phyloP scores from a whole-genome alignment of 2,888 invertebrate genomes.

The Leptopilina myrica region DNA sequence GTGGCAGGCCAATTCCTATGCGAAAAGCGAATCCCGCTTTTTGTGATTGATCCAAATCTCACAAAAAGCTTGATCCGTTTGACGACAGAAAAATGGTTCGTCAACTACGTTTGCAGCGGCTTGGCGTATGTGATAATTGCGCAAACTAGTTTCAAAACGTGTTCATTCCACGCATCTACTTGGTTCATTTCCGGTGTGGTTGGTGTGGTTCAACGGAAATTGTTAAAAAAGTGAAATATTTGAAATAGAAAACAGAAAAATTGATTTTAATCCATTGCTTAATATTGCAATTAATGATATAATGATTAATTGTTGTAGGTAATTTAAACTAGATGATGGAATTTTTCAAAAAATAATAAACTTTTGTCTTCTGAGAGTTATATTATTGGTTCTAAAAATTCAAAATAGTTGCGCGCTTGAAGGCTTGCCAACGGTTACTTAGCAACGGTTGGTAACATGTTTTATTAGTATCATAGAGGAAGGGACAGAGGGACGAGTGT shows the following conservation, averaged over 20 bases:
- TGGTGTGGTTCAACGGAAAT: neutral
- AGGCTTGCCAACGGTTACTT: slow-evolving; percentile 25
- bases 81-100: slow-evolving; percentile 75
- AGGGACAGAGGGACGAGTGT: neutral
- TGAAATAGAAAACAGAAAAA: neutral
- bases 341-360: neutral
- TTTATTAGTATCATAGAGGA: neutral
- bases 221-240: neutral
- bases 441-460: slow-evolving; percentile 4
- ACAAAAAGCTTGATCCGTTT: slow-evolving; percentile 77
- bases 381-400: neutral
- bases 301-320: neutral
- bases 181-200: neutral
- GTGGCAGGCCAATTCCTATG: slow-evolving; percentile 73
- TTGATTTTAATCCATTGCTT: neutral
- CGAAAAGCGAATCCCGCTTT: slow-evolving; percentile 77
- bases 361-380: neutral
- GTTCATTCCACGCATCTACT: neutral
- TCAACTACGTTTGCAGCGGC: slow-evolving; percentile 65
- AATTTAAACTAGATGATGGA: neutral
- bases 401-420: neutral
- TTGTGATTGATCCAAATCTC: slow-evolving; percentile 76
- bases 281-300: neutral
- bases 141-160: neutral
- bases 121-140: slow-evolving; percentile 31